Base-by-base conservation (phyloP, 2,888 invertebrate genomes). In the Platycnemis pennipes region DNA sequence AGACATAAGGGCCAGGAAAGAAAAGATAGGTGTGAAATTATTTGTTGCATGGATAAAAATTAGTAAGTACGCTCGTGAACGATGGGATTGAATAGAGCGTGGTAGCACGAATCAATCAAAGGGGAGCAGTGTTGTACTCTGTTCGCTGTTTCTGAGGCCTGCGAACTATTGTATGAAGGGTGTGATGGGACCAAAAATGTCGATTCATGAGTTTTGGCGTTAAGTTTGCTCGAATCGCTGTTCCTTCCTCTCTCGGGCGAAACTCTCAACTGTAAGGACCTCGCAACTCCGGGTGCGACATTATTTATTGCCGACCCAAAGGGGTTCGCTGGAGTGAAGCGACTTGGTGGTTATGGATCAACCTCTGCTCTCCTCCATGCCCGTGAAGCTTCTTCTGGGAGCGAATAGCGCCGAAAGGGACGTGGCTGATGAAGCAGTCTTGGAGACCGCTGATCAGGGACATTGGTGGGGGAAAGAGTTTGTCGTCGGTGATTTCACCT, bases 341-440 rank as follows among this genome's bases (percentile, higher is more conserved):
- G 11, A 77, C 77, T 77, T 77, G 77, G 77, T 77, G 77, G 37
- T 77, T 77, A 77, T 77, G 77, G 77, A 37, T 77, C 77, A 77
- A 77, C 77, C 77, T 77, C 37, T 37, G 77, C 37, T 37, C 77
- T 37, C 37, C 11, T 1, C 13, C 37, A 77, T 77, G 5, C 77
- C 77, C 77, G n/a, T n/a, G 77, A 37, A 77, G 31, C 77, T 11
- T 37, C 37, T 77, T 77, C 37, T 11, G 11, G 77, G 31, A 77
- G 13, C 13, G 37, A 63, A n/a, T 63, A 26, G n/a, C 63, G n/a
- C 26, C 8, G 22, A 37, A 77, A 16, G 77, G 37, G 37, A 26
- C 11, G 26, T 77, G n/a, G 77, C 77, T 77, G 37, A 77, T 77
- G 77, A 77, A 77, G 77, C 77, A 13, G 16, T 37, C 37, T 49